Evolutionary conservation across 2,113 vertebrate species (phyloP).

Genomic region (Lophochroa leadbeateri): DNA sequence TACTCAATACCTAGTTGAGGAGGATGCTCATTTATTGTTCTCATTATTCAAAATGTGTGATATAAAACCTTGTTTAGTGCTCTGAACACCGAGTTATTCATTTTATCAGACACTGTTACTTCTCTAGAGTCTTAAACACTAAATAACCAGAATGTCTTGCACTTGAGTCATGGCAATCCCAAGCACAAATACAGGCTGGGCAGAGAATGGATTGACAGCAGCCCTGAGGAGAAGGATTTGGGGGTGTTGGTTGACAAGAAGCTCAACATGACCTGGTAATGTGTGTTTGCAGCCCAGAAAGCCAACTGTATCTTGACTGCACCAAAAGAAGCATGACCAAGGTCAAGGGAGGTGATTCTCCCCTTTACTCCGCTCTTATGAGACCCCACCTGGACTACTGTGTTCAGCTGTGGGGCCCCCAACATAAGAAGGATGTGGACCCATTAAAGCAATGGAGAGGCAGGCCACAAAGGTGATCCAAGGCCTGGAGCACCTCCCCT

Average conservation of each 20-base stretch:
- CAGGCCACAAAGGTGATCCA: neutral
- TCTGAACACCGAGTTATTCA: neutral
- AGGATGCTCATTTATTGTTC: neutral
- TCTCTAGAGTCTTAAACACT: neutral
- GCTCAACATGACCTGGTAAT: neutral
- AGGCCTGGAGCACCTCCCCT: neutral
- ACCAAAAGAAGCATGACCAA: neutral
- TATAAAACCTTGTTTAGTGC: neutral
- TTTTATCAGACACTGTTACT: neutral
- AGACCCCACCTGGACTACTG: neutral
- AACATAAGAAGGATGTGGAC: neutral
- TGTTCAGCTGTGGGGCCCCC: neutral
- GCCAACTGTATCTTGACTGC: neutral
- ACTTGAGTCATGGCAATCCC: neutral
- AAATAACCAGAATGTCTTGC: neutral
- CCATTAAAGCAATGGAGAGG: neutral
- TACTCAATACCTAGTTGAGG: neutral
- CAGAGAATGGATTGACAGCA: neutral
- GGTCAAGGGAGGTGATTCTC: neutral
- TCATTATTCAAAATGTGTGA: neutral
- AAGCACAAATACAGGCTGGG: neutral
- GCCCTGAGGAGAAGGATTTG: neutral
- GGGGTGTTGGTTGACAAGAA: neutral
- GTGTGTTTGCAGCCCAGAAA: neutral
- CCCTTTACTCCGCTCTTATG: neutral